Evolutionary conservation across 2,888 invertebrate species (phyloP).

Genomic region (Masnerella sp.): DNA sequence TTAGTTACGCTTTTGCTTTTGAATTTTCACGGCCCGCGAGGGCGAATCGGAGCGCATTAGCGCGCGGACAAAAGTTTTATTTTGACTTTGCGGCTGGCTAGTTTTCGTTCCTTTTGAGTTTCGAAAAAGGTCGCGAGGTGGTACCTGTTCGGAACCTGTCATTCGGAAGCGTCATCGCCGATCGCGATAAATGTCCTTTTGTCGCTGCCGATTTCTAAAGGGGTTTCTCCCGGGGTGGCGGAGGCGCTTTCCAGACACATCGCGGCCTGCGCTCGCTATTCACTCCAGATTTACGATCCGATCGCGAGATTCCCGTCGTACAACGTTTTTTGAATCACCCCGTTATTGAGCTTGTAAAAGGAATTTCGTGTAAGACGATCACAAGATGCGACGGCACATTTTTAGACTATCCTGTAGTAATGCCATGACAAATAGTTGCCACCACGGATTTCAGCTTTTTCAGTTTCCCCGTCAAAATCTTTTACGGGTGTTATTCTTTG

Average conservation of each 20-base stretch:
- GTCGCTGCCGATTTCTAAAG: conserved; percentile 72
- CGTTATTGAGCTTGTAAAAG: no score
- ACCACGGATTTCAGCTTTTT: no score
- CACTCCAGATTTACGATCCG: conserved; percentile 69
- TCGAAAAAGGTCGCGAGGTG: conserved; percentile 24
- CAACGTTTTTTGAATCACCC: conserved; percentile 14
- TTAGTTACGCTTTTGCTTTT: conserved; percentile 41
- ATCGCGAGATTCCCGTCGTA: conserved; percentile 35
- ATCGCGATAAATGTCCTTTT: conserved; percentile 73
- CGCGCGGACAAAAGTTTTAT: conserved; percentile 72
- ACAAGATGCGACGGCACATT: no score
- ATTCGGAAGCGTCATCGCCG: conserved; percentile 38
- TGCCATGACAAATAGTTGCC: no score
- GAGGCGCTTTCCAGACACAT: conserved; percentile 16
- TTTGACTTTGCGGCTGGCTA: conserved; percentile 72
- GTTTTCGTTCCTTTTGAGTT: conserved; percentile 46
- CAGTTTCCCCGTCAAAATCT: no score
- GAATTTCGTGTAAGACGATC: no score
- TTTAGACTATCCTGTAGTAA: no score
- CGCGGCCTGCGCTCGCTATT: conserved; percentile 62
- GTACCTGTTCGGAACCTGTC: conserved; percentile 33
- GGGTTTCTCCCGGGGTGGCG: conserved; percentile 56
- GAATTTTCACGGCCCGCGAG: conserved; percentile 31
- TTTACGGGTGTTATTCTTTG: no score
- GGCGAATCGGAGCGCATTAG: conserved; percentile 63